Percentiles rank a stretch among this genome's conserved stretches.
Conservation (phyloP, 1,140 invertebrate genomes). For the Camponotus floridanus region DNA sequence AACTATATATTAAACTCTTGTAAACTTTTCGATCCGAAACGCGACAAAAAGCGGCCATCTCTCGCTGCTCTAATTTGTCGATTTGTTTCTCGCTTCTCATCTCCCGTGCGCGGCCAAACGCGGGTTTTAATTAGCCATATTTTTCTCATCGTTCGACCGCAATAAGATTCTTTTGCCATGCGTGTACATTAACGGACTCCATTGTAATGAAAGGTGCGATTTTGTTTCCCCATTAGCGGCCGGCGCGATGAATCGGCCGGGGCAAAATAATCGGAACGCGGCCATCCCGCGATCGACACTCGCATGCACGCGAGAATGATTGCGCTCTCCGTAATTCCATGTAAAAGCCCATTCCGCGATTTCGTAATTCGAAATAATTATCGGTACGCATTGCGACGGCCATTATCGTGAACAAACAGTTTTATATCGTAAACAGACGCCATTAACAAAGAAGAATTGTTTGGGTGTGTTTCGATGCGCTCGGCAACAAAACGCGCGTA, state of each 20-base stretch:
- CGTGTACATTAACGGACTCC: constrained; percentile 39
- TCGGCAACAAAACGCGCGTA: constrained; percentile 74
- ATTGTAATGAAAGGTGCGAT: constrained; percentile 61
- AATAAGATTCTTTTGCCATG: constrained; percentile 42
- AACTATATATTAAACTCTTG: background rate
- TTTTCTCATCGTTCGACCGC: constrained; percentile 42
- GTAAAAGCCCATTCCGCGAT: constrained; percentile 78
- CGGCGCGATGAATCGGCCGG: constrained; percentile 61
- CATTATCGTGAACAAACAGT: constrained; percentile 77
- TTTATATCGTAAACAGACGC: constrained; percentile 78
- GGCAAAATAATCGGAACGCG: constrained; percentile 70
- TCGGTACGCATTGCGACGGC: constrained; percentile 75
- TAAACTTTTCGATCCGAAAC: background rate
- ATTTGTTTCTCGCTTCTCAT: constrained; percentile 37
- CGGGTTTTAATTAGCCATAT: constrained; percentile 48
- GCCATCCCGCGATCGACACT: constrained; percentile 73
- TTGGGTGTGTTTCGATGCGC: constrained; percentile 71
- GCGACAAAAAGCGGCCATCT: background rate
- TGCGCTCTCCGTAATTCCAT: constrained; percentile 73
- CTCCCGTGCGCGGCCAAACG: background rate
- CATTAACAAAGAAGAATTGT: constrained; percentile 78
- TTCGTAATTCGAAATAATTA: constrained; percentile 79
- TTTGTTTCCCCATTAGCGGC: constrained; percentile 68
- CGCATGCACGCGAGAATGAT: constrained; percentile 73
- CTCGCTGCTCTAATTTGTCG: constrained; percentile 6